These are phyloP conservation scores for Theretra japonica DNA, from an alignment of 2,888 invertebrate genomes.

Conservation along the genomic window DNA sequence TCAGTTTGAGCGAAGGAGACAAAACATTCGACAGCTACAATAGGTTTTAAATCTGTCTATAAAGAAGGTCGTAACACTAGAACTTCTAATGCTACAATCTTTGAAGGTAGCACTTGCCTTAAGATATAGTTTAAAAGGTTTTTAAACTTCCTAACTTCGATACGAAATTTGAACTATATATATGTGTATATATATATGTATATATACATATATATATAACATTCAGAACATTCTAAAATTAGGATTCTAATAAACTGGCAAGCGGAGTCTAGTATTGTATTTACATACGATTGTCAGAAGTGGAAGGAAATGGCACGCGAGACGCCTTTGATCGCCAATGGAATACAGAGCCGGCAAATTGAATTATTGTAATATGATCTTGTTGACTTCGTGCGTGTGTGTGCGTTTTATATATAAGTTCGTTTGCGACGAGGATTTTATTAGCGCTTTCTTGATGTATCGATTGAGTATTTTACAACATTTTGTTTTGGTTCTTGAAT, in stretches of 20 bases:
- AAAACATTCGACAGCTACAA: no score
- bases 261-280: background rate
- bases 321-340: slow-evolving; percentile 3
- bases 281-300: slow-evolving; percentile 20
- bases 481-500: no score
- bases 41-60: no score
- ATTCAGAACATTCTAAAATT: background rate
- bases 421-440: background rate
- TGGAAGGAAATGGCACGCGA: slow-evolving; percentile 4
- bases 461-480: background rate
- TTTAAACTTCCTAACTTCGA: background rate
- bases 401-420: background rate
- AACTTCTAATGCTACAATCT: no score
- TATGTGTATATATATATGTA: no score
- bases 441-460: background rate
- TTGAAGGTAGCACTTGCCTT: no score
- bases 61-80: no score
- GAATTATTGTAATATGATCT: slow-evolving; percentile 8
- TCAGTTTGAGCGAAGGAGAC: no score
- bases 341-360: slow-evolving; percentile 12
- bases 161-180: no score
- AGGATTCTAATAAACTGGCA: background rate
- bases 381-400: slow-evolving; percentile 8
- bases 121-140: no score
- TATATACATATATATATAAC: background rate